Conservation (phyloP, 2,113 vertebrate species). For the Sylvia atricapilla region DNA sequence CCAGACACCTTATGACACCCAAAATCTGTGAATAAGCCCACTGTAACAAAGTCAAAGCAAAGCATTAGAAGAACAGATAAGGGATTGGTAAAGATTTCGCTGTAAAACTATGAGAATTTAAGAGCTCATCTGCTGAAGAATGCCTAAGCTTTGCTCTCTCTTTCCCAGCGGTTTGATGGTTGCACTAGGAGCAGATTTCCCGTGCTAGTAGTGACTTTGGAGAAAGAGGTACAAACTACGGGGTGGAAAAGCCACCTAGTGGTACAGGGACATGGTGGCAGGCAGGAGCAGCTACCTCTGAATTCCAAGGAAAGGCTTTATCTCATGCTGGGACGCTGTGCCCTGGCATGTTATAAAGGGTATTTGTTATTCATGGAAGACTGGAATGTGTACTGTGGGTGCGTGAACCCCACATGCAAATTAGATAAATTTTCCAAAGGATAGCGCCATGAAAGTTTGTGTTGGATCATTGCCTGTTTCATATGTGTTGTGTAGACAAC, state of each 20-base stretch:
- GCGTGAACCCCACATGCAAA: not conserved
- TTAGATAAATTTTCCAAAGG: not conserved
- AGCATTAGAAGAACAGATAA: not conserved
- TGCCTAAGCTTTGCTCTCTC: not conserved
- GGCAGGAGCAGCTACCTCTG: not conserved
- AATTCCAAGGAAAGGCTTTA: not conserved
- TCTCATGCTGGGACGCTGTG: not conserved
- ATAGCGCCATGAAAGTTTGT: not conserved
- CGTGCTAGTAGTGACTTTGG: not conserved
- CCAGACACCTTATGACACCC: not conserved
- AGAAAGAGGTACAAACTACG: not conserved
- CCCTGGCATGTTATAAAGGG: not conserved
- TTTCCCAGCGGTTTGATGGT: not conserved
- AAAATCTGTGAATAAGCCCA: not conserved
- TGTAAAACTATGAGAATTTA: not conserved
- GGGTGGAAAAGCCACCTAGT: slow-evolving; percentile 36
- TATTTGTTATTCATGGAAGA: not conserved
- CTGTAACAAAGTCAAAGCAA: not conserved
- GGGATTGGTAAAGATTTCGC: not conserved
- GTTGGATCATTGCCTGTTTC: not conserved
- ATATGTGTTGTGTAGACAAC: not conserved
- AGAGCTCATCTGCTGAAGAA: not conserved
- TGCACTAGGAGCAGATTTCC: not conserved
- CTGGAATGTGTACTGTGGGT: not conserved
- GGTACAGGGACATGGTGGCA: not conserved